Evolutionary conservation across 2,888 invertebrate species (phyloP).

Genomic region (Andrena chrysosceles): DNA sequence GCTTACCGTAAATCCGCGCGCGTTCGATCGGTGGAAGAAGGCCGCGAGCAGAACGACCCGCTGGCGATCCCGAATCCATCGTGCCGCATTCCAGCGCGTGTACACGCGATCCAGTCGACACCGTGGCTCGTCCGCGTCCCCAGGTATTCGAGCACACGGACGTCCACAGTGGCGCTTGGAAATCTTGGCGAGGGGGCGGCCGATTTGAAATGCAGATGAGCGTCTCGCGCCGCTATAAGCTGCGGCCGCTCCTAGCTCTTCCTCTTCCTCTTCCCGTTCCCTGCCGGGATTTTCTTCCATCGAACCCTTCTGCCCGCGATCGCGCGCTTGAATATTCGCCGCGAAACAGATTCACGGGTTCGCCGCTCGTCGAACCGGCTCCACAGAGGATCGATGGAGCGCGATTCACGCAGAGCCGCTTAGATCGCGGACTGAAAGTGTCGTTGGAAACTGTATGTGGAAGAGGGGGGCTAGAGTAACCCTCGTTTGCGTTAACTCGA

Average conservation of each 20-base stretch:
- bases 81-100: conserved; percentile 41
- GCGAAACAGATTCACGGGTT: conserved; percentile 32
- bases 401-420: background rate
- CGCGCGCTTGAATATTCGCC: conserved; percentile 57
- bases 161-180: conserved; percentile 33
- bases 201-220: conserved; percentile 81
- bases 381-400: background rate
- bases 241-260: conserved; percentile 31
- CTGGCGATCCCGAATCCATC: conserved; percentile 41
- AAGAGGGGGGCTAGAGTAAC: background rate
- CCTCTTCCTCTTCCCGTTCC: conserved; percentile 33
- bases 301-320: conserved; percentile 47
- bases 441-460: background rate
- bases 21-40: conserved; percentile 36
- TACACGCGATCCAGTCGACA: conserved; percentile 37
- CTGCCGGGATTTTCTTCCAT: conserved; percentile 46
- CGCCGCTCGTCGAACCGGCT: background rate
- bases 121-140: background rate
- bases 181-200: conserved; percentile 62
- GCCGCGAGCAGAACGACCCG: conserved; percentile 28
- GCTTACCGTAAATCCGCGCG: conserved; percentile 53
- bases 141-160: conserved; percentile 13
- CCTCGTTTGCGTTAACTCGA: background rate
- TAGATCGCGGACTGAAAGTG: background rate
- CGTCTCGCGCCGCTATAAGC: conserved; percentile 73